phyloP scores from a whole-genome alignment of 2,113 vertebrate species.

The Siphamia tubifer region DNA sequence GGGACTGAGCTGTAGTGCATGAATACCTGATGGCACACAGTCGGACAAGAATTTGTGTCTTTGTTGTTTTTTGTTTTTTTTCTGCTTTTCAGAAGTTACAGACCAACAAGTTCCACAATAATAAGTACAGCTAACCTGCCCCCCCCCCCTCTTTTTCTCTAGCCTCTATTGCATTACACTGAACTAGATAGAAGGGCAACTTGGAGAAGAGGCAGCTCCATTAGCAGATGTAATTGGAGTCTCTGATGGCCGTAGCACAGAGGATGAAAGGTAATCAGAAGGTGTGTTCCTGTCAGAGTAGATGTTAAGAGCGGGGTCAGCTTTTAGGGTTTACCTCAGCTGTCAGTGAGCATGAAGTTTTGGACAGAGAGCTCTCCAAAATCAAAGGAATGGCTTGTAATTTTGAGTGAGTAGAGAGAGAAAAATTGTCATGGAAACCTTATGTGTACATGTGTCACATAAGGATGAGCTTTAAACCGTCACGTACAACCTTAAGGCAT shows the following conservation, averaged over 20 bases:
- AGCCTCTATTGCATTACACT: conserved; percentile 5
- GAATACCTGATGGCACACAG: not conserved
- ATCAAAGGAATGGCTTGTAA: not conserved
- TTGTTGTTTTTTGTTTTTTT: not conserved
- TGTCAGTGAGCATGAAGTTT: conserved; percentile 9
- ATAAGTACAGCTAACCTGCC: not conserved
- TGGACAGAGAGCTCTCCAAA: conserved; percentile 17
- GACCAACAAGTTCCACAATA: conserved; percentile 8
- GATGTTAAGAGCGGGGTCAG: conserved; percentile 49
- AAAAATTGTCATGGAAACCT: not conserved
- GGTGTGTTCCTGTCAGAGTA: conserved; percentile 41
- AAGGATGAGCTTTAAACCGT: not conserved
- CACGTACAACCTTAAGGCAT: not conserved
- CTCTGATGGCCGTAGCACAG: conserved; percentile 26
- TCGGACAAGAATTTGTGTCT: not conserved
- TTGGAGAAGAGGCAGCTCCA: conserved; percentile 36
- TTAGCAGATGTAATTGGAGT: conserved; percentile 56
- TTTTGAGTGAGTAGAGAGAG: not conserved
- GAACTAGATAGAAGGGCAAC: not conserved
- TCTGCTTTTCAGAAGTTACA: not conserved
- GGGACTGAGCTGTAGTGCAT: not conserved
- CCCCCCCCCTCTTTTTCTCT: too few species aligned
- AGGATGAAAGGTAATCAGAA: conserved; percentile 58
- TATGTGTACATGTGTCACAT: not conserved
- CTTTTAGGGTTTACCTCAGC: conserved; percentile 3